Conservation (phyloP, 2,888 invertebrate genomes). For the Drosophila dives region DNA sequence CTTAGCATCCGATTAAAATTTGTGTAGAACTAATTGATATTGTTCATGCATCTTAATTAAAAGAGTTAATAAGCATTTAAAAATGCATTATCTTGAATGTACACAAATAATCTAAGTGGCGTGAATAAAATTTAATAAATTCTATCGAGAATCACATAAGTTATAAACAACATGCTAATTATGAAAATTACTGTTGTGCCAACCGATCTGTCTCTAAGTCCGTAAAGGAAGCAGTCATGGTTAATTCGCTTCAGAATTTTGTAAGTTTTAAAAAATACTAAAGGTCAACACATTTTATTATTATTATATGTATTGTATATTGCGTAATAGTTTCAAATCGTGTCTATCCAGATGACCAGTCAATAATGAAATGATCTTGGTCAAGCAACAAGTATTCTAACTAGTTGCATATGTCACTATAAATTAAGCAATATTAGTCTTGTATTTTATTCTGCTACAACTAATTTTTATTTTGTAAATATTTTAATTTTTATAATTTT, state of each 20-base stretch:
- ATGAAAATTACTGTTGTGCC: constrained; percentile 14
- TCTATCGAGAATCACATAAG: constrained; percentile 19
- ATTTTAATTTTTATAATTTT: constrained; percentile 17
- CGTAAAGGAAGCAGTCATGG: constrained; percentile 3
- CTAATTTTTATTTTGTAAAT: constrained; percentile 10
- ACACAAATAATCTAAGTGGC: constrained; percentile 33
- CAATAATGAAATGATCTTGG: constrained; percentile 67
- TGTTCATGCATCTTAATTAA: constrained; percentile 5
- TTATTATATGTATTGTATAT: constrained; percentile 16
- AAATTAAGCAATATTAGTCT: constrained; percentile 22
- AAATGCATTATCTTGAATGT: constrained; percentile 23
- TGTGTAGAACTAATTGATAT: constrained; percentile 7
- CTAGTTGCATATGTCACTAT: constrained; percentile 51
- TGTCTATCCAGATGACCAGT: constrained; percentile 52
- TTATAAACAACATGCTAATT: constrained; percentile 34
- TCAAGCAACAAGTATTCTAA: constrained; percentile 44
- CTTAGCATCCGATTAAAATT: background rate
- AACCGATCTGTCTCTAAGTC: background rate
- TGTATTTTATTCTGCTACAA: constrained; percentile 6
- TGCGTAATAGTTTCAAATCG: constrained; percentile 58
- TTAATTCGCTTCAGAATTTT: background rate
- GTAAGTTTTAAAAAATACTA: constrained; percentile 7
- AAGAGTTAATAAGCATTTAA: constrained; percentile 7
- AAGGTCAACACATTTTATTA: constrained; percentile 41
- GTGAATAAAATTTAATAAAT: constrained; percentile 47